These are phyloP conservation scores for Pangasius mekongensis DNA, from an alignment of 2,797 vertebrate species.

Conservation along the genomic window DNA sequence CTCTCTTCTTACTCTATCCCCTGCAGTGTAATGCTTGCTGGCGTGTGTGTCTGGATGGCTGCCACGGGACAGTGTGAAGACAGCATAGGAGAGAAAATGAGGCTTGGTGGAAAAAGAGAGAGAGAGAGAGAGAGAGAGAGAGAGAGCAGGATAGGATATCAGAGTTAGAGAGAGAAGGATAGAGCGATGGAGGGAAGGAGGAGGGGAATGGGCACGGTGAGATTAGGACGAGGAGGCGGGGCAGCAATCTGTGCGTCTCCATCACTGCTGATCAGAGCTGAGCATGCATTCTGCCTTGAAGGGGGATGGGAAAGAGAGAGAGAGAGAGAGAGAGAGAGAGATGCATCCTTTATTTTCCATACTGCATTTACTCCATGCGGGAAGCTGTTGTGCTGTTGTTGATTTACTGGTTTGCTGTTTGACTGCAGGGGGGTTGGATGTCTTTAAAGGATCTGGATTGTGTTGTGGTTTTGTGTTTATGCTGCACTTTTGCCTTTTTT, in stretches of 20 bases:
- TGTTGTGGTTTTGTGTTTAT: background rate
- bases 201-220: background rate
- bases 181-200: slow-evolving; percentile 9
- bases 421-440: background rate
- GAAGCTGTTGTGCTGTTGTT: background rate
- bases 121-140: slow-evolving; percentile 32
- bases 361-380: slow-evolving; percentile 19
- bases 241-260: slow-evolving; percentile 29
- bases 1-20: background rate
- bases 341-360: slow-evolving; percentile 5
- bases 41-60: slow-evolving; percentile 28
- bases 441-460: background rate
- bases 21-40: slow-evolving; percentile 6
- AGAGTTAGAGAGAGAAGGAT: slow-evolving; percentile 3
- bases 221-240: slow-evolving; percentile 31
- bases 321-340: slow-evolving; percentile 5
- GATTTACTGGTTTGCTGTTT: slow-evolving; percentile 2
- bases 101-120: background rate
- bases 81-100: slow-evolving; percentile 16
- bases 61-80: slow-evolving; percentile 34
- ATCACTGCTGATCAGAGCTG: slow-evolving; percentile 20
- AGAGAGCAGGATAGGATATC: background rate
- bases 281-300: slow-evolving; percentile 4
- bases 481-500: background rate
- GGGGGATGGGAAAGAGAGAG: slow-evolving; percentile 19